Evolutionary conservation across 2,797 vertebrate species (phyloP), one percentile per base, ranked within the genome.

Genomic region (Streptopelia turtur): DNA sequence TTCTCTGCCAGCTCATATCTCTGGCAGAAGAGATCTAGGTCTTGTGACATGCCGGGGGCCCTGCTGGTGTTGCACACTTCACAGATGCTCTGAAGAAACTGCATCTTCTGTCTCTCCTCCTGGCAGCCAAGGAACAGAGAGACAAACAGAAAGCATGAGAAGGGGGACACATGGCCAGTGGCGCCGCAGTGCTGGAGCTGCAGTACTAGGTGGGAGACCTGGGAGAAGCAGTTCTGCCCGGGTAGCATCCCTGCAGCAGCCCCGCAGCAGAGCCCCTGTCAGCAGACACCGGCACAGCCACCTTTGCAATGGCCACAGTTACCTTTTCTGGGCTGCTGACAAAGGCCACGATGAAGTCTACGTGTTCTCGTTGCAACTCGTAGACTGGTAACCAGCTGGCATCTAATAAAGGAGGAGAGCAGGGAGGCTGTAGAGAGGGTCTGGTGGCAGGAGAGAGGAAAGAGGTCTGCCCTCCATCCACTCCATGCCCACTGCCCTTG

Each of bases 21-120:
- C 3, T 4, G 4, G 89, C 84, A 94, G 70, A 81, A 77, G 22
- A 28, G 5, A 20, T 25, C 56, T 15, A 89, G 15, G 23, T 6
- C 3, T 15, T 1, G 5, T 14, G 55, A 23, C 0, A 21, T 66
- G 37, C 5, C 23, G 2, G 1, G 4, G 11, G 2, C 1, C 0
- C 0, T 5, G 0, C 16, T 11, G 5, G 4, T 35, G 15, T 6
- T 23, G 43, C 80, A 89, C 11, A 85, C 9, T 3, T 0, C 12
- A 16, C 13, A 25, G 30, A 87, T 41, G 30, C 16, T 3, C 2
- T 14, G 5, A 5, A 78, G 65, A 4, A 78, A 87, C 12, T 11
- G 5, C 1, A 25, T 9, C 74, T 63, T 55, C n/a, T 30, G 6
- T 15, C 1, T 2, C 7, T 37, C 18, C 1, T 55, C 8, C 61